Evolutionary conservation across 2,888 invertebrate species (phyloP), one percentile per base, ranked within the genome.

Genomic region (Sialis fuliginosa): DNA sequence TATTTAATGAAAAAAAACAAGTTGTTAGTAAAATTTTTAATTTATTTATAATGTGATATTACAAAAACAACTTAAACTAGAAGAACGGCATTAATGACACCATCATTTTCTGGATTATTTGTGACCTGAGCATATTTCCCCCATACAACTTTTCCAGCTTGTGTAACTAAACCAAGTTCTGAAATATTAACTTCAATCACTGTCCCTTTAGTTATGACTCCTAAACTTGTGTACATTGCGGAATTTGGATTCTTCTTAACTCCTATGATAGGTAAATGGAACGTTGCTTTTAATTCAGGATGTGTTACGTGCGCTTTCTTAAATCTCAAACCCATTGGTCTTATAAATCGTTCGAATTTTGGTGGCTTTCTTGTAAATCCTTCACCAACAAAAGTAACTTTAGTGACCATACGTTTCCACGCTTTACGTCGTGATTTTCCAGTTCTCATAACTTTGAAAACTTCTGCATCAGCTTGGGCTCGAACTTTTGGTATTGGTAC

Each of bases 81-180:
- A 50, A 99, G 74, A 50, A 99, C 90, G 61, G 97, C 96, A 72
- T 99, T 99, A 50, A 99, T 95, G 61, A 96, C 97, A 12, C 98
- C 98, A 73, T 98, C 98, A 68, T 98, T 98, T 66, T 98, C 98
- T 0, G 98, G 98, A 69, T 97, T 91, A 66, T 99, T 99, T 0
- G 97, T 97, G 12, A 98, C 96, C 68, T 97, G 98, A 0, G 98
- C 98, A 63, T 93, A 98, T 72, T 99, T 98, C 49, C 97, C 98
- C 98, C 98, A 98, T 1, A 99, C 92, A 43, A 99, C 95, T 76
- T 96, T 99, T 50, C 98, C 98, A 6, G 91, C 88, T 64, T 96
- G 95, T 1, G 98, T 99, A 1, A 99, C 98, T 51, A 99, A 72
- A 70, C 98, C 98, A 51, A 98, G 72, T 67, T 98, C 98, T 6